Base-by-base conservation (phyloP, 1,140 invertebrate genomes). In the Mesaphorura yosii region DNA sequence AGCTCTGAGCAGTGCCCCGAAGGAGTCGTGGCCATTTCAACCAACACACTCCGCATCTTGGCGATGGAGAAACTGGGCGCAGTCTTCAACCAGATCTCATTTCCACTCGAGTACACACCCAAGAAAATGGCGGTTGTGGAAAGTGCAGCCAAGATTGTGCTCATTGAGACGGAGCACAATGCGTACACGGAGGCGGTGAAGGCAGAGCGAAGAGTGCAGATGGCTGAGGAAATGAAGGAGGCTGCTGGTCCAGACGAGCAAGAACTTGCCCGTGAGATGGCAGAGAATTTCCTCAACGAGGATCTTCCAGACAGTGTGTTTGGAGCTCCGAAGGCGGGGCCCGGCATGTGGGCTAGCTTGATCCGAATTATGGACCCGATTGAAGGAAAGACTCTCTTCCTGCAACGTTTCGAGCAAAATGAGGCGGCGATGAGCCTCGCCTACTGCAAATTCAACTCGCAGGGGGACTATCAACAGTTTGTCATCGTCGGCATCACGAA, bases 1-100 rank as follows among this genome's bases (percentile, higher is more conserved):
- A 90, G 90, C 52, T 96, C 91, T 53, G 94, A 98, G 71, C 95
- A 99, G 70, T 99, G 95, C 76, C 90, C 92, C 1, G 96, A 99
- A 72, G 96, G 94, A 59, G 95, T 99, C 60, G 96, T 99, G 6
- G 95, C 96, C 0, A 98, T 99, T 69, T 95, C 93, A 0, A 88
- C 88, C 1, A 98, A 98, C 65, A 98, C 94, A 0, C 73, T 99
- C 25, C 78, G 92, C 59, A 99, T 99, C 78, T 79, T 99, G 66
- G 93, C 95, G 0, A 72, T 99, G 15, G 96, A 99, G 70, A 99
- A 99, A 70, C 72, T 99, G 0, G 96, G 96, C 0, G 93, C 91
- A 0, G 91, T 98, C 3, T 99, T 99, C 66, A 99, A 99, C 74
- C 93, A 98, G 49, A 59, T 62, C 53, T 84, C 82, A 7, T 83